Evolutionary conservation across 2,797 vertebrate species (phyloP).

Genomic region (Melanotaenia nigrans): DNA sequence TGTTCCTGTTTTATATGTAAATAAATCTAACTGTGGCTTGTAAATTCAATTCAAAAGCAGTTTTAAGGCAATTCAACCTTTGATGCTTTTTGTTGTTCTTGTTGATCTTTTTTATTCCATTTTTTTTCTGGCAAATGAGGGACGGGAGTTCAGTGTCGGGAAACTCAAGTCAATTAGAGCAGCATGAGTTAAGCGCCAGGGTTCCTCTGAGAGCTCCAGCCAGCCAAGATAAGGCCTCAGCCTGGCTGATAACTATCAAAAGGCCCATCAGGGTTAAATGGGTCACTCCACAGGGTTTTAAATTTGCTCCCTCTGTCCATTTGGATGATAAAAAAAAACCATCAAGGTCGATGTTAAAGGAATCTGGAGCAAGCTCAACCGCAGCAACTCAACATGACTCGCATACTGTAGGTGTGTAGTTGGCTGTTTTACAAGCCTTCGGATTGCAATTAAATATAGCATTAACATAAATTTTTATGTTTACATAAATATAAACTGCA

Average conservation of each 20-base stretch:
- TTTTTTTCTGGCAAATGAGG: conserved; percentile 35
- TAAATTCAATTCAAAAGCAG: not conserved
- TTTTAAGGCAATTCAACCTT: conserved; percentile 26
- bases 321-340: conserved; percentile 50
- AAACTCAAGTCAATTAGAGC: conserved; percentile 57
- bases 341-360: conserved; percentile 59
- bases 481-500: not conserved
- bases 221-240: conserved; percentile 57
- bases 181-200: conserved; percentile 46
- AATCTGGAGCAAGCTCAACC: conserved; percentile 37
- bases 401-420: conserved; percentile 18
- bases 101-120: not conserved
- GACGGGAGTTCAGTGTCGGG: conserved; percentile 41
- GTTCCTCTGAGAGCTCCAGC: conserved; percentile 51
- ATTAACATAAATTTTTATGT: conserved; percentile 2
- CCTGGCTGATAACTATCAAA: conserved; percentile 54
- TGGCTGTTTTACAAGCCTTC: not conserved
- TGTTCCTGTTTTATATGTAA: conserved; percentile 1
- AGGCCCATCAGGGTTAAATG: conserved; percentile 43
- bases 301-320: conserved; percentile 40
- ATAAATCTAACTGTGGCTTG: conserved; percentile 9
- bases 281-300: conserved; percentile 50
- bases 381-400: conserved; percentile 28
- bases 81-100: not conserved
- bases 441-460: conserved; percentile 1